phyloP scores from a whole-genome alignment of 1,140 invertebrate species.

The Campoletis sonorensis region DNA sequence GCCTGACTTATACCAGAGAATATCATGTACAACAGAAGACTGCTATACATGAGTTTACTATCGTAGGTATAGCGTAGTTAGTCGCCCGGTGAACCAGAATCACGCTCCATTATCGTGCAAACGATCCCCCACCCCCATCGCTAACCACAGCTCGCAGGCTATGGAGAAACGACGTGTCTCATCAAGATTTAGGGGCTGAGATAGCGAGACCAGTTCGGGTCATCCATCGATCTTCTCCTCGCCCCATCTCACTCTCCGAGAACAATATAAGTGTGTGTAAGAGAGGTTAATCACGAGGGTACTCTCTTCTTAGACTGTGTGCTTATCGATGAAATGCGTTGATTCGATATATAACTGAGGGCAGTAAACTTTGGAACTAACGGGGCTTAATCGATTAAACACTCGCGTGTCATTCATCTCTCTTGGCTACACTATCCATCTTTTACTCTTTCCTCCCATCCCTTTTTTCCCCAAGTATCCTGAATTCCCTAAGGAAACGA shows the following conservation, averaged over 20 bases:
- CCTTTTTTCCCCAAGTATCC: background rate
- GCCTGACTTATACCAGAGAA: background rate
- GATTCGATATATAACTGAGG: background rate
- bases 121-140: background rate
- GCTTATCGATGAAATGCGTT: conserved; percentile 16
- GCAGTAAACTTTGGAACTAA: conserved; percentile 26
- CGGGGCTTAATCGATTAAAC: conserved; percentile 37
- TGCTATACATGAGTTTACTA: background rate
- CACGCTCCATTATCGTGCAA: conserved; percentile 38
- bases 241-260: background rate
- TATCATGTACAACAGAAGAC: conserved; percentile 9
- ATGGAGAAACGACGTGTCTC: conserved; percentile 44
- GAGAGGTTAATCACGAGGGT: conserved; percentile 2
- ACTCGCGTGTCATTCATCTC: conserved; percentile 25
- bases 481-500: background rate
- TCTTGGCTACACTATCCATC: background rate
- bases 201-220: conserved; percentile 35
- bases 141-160: background rate
- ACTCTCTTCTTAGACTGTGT: background rate
- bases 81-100: conserved; percentile 30
- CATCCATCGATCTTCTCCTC: conserved; percentile 39
- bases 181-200: conserved; percentile 44
- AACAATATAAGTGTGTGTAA: background rate
- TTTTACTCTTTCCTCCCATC: background rate
- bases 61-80: conserved; percentile 35